Percentiles rank a stretch among this genome's conserved stretches.
Evolutionary conservation across 1,140 invertebrate genomes (phyloP).

Genomic region (Meloidogyne hapla): DNA sequence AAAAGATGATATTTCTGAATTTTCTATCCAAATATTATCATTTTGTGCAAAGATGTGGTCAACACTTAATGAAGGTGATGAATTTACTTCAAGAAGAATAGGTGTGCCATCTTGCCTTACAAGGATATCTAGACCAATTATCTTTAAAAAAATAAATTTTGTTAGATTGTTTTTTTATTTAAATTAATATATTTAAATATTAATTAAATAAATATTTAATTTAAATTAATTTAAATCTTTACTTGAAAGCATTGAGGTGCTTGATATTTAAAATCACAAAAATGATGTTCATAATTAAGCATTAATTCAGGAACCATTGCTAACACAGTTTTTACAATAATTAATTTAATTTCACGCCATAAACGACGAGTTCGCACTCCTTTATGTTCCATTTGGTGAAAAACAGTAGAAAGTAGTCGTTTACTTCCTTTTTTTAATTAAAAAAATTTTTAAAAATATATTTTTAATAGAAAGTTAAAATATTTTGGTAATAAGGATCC

Average conservation of each 20-base stretch:
- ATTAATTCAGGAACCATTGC: constrained; percentile 67
- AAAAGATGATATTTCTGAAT: not conserved
- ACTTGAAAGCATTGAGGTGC: constrained; percentile 67
- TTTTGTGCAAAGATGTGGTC: constrained; percentile 53
- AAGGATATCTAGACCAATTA: constrained; percentile 68
- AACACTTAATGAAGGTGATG: constrained; percentile 67
- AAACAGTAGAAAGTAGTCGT: constrained; percentile 66
- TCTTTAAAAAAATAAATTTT: constrained; percentile 57
- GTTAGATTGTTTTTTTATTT: not conserved
- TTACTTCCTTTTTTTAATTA: constrained; percentile 65
- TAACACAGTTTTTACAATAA: constrained; percentile 68
- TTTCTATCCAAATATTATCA: constrained; percentile 8
- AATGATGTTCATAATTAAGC: constrained; percentile 64
- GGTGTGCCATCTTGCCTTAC: constrained; percentile 65
- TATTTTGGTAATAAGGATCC: not conserved
- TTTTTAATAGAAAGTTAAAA: not conserved
- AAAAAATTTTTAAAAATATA: not conserved
- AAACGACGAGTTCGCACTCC: constrained; percentile 64
- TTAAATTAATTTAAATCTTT: constrained; percentile 7
- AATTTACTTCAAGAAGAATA: constrained; percentile 67
- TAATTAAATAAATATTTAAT: not conserved
- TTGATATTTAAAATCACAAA: constrained; percentile 54
- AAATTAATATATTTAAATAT: too few relatives aligned
- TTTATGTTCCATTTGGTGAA: constrained; percentile 63
- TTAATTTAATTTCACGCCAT: constrained; percentile 66